Base-by-base conservation (phyloP, 2,113 vertebrate genomes). In the Seriola aureovittata region DNA sequence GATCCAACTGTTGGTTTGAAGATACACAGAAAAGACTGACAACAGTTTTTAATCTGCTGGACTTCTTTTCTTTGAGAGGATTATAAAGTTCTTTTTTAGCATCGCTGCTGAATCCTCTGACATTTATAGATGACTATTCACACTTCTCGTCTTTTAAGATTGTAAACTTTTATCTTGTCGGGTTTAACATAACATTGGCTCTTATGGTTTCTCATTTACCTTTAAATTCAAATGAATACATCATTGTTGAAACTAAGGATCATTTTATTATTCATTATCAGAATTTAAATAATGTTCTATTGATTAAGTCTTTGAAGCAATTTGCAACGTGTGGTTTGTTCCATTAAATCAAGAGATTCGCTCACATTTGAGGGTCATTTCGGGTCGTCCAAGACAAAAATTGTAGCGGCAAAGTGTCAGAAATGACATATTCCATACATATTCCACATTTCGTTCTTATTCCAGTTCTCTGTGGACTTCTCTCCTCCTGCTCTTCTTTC, bases 1-100 rank as follows among this genome's bases (percentile, higher is more conserved):
- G 25, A 72, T 66, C 62, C 6, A 25, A 25, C 21, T 17, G 29
- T 52, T 23, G 2, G 67, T 54, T 63, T 40, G 38, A 80, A 46
- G 71, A 80, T 36, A n/a, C 25, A 68, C 60, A 17, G 14, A 55
- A 62, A 4, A 66, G 46, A 59, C 34, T 52, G 46, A 34, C 69
- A 8, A 54, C n/a, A 12, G 11, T 57, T 78, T 82, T 68, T 59
- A 71, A 55, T 81, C 62, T 34, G 29, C 7, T 0, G 4, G 25
- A 8, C 52, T 3, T 19, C 36, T 59, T 34, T 21, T n/a, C 58
- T 38, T 4, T 29, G 75, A 67, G 36, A 25, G 21, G 34, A 19
- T 23, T 68, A 14, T 23, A 69, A 23, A 62, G 25, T 19, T 58
- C 48, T 21, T 23, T 9, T 50, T 29, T 29, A 29, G 29, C 29